Conservation (phyloP, 1,140 invertebrate genomes). For the Trachymyrmex septentrionalis region DNA sequence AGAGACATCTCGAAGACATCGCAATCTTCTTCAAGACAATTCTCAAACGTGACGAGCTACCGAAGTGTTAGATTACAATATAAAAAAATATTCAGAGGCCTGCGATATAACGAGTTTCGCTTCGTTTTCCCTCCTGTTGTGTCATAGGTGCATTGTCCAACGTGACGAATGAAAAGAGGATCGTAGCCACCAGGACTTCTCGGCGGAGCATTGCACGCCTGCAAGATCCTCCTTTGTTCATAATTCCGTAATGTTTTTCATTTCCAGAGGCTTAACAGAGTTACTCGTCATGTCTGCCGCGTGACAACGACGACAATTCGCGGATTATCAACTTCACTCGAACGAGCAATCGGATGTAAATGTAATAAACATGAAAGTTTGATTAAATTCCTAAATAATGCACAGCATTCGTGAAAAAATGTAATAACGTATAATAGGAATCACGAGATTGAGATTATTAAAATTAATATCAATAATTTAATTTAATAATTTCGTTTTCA, state of each 20-base stretch:
- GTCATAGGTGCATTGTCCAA: constrained; percentile 43
- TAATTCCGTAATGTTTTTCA: constrained; percentile 58
- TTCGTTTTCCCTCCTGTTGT: background rate
- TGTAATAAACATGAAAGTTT: background rate
- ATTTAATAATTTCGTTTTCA: background rate
- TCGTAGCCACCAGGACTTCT: constrained; percentile 12
- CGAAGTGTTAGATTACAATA: constrained; percentile 62
- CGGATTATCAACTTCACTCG: constrained; percentile 34
- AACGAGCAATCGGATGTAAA: background rate
- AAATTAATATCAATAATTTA: background rate
- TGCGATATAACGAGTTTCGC: constrained; percentile 21
- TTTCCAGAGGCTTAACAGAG: constrained; percentile 39
- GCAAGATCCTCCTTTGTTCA: background rate
- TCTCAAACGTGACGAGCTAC: constrained; percentile 68
- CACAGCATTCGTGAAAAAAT: background rate
- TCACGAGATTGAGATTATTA: background rate
- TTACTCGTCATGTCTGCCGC: constrained; percentile 4
- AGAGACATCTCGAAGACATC: background rate
- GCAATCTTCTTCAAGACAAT: background rate
- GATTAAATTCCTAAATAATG: constrained; percentile 17
- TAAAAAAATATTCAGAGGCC: constrained; percentile 17
- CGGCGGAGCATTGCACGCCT: constrained; percentile 7
- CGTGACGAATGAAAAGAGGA: constrained; percentile 42
- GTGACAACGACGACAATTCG: constrained; percentile 19
- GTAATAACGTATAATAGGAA: background rate